Evolutionary conservation across 2,797 vertebrate species (phyloP).

Genomic region (Mycteria americana): DNA sequence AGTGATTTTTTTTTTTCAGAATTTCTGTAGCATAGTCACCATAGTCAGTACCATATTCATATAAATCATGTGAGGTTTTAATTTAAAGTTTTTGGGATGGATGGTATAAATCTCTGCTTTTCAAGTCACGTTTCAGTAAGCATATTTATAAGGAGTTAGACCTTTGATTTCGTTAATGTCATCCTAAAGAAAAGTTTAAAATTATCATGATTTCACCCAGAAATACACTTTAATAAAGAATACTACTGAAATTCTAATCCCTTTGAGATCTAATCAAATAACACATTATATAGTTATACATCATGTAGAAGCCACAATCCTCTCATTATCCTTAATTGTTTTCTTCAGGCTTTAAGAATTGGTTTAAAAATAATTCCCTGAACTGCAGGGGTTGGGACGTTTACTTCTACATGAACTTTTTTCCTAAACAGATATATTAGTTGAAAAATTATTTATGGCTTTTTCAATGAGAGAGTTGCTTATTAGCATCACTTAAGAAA

Average conservation of each 20-base stretch:
- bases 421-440: not conserved
- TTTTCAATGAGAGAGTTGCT: not conserved
- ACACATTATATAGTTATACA: not conserved
- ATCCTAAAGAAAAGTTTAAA: not conserved
- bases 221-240: constrained; percentile 23
- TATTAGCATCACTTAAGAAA: not conserved
- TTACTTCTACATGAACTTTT: not conserved
- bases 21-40: not conserved
- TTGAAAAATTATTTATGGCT: not conserved
- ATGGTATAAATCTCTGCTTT: not conserved
- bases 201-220: not conserved
- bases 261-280: constrained; percentile 27
- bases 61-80: not conserved
- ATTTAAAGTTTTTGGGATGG: not conserved
- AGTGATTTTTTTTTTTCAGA: not conserved
- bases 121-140: not conserved
- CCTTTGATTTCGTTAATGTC: not conserved
- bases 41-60: not conserved
- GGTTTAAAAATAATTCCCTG: not conserved
- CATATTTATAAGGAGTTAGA: not conserved
- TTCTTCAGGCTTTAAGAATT: not conserved
- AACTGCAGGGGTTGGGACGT: not conserved
- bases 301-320: not conserved
- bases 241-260: not conserved
- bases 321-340: constrained; percentile 29